Evolutionary conservation across 1,140 invertebrate genomes (phyloP), one percentile per base, ranked within the genome.

Genomic region (Gonioctena quinquepunctata): DNA sequence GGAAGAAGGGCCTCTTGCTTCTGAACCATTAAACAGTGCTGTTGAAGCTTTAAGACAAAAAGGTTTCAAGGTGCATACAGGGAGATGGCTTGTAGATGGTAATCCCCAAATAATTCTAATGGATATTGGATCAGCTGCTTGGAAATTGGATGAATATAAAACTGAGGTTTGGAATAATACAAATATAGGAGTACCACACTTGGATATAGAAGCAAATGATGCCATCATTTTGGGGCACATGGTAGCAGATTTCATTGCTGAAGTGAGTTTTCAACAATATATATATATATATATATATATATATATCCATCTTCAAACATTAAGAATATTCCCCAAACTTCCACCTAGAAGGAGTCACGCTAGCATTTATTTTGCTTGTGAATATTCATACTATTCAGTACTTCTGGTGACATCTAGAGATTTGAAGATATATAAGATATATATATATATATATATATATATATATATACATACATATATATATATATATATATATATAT

Each of bases 61-160:
- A 79, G 98, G 98, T 65, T 96, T 95, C 80, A 95, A 95, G 88
- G 95, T 97, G 84, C 79, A 33, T 68, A 97, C 94, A 70, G 98
- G 98, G 21, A 92, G 96, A 23, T 99, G 98, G 98, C 83, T 99
- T 19, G 98, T 99, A 5, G 98, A 99, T 83, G 98, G 98, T 18
- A 99, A 98, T 86, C 98, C 98, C 0, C 96, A 98, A 84, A 92
- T 99, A 49, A 92, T 99, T 71, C 86, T 99, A 0, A 99, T 99
- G 85, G 98, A 99, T 82, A 96, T 99, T 82, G 96, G 96, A 3
- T 97, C 95, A 3, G 96, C 92, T 1, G 93, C 96, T 1, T 98
- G 95, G 94, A 98, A 98, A 84, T 83, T 99, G 76, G 95, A 99
- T 83, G 91, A 95, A 78, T 99, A 94, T 86, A 99, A 99, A 82